phyloP scores from a whole-genome alignment of 2,888 invertebrate genomes.

The Chaetoderma sp. region DNA sequence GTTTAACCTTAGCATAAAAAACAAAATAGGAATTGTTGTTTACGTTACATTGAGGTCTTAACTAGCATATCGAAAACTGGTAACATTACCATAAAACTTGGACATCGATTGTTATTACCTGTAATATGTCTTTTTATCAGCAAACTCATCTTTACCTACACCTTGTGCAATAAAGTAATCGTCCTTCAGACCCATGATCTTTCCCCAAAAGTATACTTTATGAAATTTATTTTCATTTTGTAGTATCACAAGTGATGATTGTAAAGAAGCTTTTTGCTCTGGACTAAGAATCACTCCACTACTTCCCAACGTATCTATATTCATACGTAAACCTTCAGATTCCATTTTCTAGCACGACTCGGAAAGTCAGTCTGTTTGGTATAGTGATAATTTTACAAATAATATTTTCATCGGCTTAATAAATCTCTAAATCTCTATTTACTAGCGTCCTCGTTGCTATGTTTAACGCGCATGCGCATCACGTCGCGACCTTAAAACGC shows the following conservation, averaged over 20 bases:
- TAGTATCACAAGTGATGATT: conserved; percentile 82
- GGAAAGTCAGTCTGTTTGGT: no score
- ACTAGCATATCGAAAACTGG: background rate
- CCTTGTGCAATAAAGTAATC: conserved; percentile 90
- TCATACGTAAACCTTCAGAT: conserved; percentile 72
- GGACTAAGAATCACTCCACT: conserved; percentile 80
- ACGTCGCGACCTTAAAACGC: no score
- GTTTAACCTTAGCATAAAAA: background rate
- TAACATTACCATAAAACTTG: background rate
- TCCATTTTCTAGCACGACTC: no score
- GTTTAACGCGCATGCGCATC: no score
- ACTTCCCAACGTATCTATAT: conserved; percentile 73
- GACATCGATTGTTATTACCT: conserved; percentile 69
- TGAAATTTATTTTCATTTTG: conserved; percentile 88
- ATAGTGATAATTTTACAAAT: no score
- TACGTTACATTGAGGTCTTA: conserved; percentile 9
- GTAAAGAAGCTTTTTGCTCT: conserved; percentile 78
- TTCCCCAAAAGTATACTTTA: conserved; percentile 88
- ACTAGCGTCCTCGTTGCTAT: no score
- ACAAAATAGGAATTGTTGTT: background rate
- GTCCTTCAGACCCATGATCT: conserved; percentile 79
- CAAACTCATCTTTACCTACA: conserved; percentile 79
- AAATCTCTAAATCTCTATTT: no score
- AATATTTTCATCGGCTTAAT: no score
- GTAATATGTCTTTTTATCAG: conserved; percentile 82